Base-by-base conservation (phyloP, 1,140 invertebrate genomes). In the Drosophila obscura region DNA sequence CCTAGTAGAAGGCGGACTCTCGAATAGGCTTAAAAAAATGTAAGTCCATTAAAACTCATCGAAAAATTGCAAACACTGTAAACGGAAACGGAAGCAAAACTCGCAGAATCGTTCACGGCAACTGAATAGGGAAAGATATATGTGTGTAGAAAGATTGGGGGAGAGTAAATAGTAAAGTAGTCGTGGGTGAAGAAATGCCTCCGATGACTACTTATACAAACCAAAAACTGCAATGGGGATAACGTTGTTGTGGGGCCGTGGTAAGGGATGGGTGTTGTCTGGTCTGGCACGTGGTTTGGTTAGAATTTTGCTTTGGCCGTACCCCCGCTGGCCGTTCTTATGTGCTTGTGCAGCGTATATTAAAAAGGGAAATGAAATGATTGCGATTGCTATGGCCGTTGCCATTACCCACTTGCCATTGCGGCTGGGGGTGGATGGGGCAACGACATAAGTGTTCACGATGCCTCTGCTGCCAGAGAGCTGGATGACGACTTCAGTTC, bases 341-440 rank as follows among this genome's bases (percentile, higher is more conserved):
- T 85, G 78, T 85, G 81, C 81, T 87, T 85, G 81, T 85, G 81
- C 81, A 85, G 82, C 81, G 81, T 85, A 85, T 87, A 87, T 87
- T 87, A 87, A 87, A 87, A 87, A 88, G 82, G 82, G 82, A 87
- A 87, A 87, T 87, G 82, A 87, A 87, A 79, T 87, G 83, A 87
- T 88, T 87, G 78, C 82, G 79, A 88, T 88, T 88, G 83, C 71
- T 57, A 73, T 66, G 72, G 64, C 73, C 51, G 82, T 87, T 88
- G 83, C 71, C 61, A 79, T 62, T 76, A 64, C 73, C 45, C 71
- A 58, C 73, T 62, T 76, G 64, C 73, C 45, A 69, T 53, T 73
- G 69, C 68, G 53, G 65, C 28, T 64, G 16, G 6, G 22, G 9
- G 31, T 11, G n/a, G 44, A 3, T 11, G 9, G 28, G 46, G 67